Base-by-base conservation (phyloP, 2,797 vertebrate genomes). In the Chaetophractus vellerosus region DNA sequence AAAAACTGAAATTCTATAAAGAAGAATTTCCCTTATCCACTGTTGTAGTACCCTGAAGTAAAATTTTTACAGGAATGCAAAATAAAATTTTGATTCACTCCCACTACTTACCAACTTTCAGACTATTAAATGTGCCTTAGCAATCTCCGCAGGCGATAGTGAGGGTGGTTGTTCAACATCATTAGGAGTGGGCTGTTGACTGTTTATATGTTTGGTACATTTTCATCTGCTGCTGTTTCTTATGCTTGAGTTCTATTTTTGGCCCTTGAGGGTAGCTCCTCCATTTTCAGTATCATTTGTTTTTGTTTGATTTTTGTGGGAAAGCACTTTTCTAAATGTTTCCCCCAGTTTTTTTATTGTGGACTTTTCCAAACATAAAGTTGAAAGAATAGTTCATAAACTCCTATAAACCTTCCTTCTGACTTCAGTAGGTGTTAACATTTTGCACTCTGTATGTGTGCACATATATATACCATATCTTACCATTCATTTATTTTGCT, bases 351-450 rank as follows among this genome's bases (percentile, higher is more conserved):
- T 81, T 90, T 89, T 84, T 52, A 75, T 72, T 55, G 16, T 14
- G 2, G 33, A 57, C 28, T 52, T 84, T 96, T 85, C 79, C 15
- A 89, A 68, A 96, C 28, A 61, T 84, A 23, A 59, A 66, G 10
- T 78, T 88, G 80, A 92, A 87, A 79, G 74, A 55, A 61, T 50
- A 57, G 64, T 91, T 71, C 28, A 33, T 16, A 5, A 87, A 50
- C 31, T 68, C 18, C 23, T 1, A 5, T 52, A 12, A 38, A n/a
- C 63, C 50, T 38, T 76, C 52, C 38, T 79, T 23, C 26, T 26
- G n/a, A 6, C 41, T 41, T 83, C 78, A 78, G 19, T 50, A 50
- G 26, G 41, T 23, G 9, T 79, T 75, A 38, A 31, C 19, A 63
- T 69, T 79, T 84, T 68, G 38, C 84, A 3, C 12, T 9, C 9